These are phyloP conservation scores for Rhagonycha fulva DNA, from an alignment of 2,888 invertebrate genomes.

Conservation along the genomic window DNA sequence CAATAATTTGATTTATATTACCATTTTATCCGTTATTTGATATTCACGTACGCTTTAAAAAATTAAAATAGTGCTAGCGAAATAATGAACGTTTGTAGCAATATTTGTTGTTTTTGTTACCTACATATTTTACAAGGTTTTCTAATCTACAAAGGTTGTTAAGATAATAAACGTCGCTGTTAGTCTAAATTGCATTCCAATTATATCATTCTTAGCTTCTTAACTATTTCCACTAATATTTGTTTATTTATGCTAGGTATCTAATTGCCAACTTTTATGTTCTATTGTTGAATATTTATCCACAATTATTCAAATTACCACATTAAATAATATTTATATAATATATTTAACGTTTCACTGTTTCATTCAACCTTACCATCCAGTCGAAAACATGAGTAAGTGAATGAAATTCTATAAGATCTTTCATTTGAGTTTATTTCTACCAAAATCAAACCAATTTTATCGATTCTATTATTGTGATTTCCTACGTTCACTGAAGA, in stretches of 20 bases:
- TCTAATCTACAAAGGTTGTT: slow-evolving; percentile 2
- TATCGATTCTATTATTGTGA: not conserved
- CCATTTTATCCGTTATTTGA: not conserved
- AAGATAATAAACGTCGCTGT: slow-evolving; percentile 8
- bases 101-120: not conserved
- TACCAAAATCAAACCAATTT: not conserved
- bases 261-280: not conserved
- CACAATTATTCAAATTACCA: not conserved
- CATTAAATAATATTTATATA: not conserved
- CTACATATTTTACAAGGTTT: not conserved
- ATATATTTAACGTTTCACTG: not conserved
- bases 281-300: not conserved
- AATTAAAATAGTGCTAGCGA: not conserved
- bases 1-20: not conserved
- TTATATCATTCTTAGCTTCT: not conserved
- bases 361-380: not conserved
- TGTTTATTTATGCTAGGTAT: not conserved
- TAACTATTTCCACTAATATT: not conserved
- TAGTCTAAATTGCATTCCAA: slow-evolving; percentile 7
- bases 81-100: not conserved
- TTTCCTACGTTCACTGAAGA: too few relatives aligned
- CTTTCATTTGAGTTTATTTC: too few relatives aligned
- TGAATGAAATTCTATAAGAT: too few relatives aligned
- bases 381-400: not conserved
- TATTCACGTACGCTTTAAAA: not conserved